Base-by-base conservation (phyloP, 2,113 vertebrate species). In the Cololabis saira region DNA sequence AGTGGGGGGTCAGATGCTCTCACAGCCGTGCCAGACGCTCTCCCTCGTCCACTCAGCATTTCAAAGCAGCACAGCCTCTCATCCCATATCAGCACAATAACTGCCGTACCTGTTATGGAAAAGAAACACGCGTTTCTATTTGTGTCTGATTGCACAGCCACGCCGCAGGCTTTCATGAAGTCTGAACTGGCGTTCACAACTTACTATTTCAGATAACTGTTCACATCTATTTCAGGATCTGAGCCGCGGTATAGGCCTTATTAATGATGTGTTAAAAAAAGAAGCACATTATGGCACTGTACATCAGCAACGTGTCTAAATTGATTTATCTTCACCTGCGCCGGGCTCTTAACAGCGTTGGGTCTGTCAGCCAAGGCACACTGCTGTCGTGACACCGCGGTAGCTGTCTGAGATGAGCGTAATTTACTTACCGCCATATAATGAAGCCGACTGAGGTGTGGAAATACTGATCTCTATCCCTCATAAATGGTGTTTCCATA, bases 191-290 rank as follows among this genome's bases (percentile, higher is more conserved):
- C 41, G 41, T 60, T 78, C 59, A 45, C 41, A 5, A 63, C 17
- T 67, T 50, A 13, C 22, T 48, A 17, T 74, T 58, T 74, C 21
- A 52, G 66, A 69, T 48, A 52, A 51, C 42, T 69, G 47, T 71
- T 80, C 57, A 49, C 51, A 37, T 82, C 80, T 89, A 82, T 85
- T 89, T 84, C 67, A 8, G 62, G 62, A 52, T 58, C 14, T 45
- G 48, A 15, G 40, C 49, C 24, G 57, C 30, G 40, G 49, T 41
- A 61, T 49, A 30, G 8, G 61, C 41, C 10, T 22, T n/a, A 45
- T 56, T 51, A 50, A 47, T 14, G 19, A 30, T 62, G 61, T 55
- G 67, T 71, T 40, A 44, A 15, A 43, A 52, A 41, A 53, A 19
- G 22, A 49, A 17, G 15, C 17, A 51, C 13, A 21, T 19, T 19